Conservation (phyloP, 2,113 vertebrate genomes). For the Oncorhynchus kisutch region DNA sequence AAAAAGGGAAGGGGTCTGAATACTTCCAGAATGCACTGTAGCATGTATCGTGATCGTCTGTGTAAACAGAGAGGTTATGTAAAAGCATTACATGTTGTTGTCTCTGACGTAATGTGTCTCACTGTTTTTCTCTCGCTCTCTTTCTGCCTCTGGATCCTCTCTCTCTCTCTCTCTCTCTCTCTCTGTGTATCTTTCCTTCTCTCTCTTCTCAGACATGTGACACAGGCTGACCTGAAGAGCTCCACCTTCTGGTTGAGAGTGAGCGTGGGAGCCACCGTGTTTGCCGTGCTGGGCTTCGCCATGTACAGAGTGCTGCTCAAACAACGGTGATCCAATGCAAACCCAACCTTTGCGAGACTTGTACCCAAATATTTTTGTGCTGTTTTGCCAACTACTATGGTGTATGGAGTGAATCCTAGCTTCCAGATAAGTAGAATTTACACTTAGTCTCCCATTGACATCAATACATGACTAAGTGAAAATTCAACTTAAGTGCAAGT, state of each 20-base stretch:
- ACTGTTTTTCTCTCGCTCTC: constrained; percentile 9
- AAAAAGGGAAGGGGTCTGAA: no score
- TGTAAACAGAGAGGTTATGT: not conserved
- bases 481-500: no score
- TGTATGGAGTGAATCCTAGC: no score
- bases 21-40: no score
- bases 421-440: no score
- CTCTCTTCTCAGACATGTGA: constrained; percentile 82
- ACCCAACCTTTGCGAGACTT: not conserved
- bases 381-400: no score
- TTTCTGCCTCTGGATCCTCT: no score
- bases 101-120: constrained; percentile 60
- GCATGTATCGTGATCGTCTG: not conserved
- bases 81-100: constrained; percentile 2
- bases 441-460: no score
- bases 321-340: constrained; percentile 80
- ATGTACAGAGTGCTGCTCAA: constrained; percentile 92
- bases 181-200: constrained; percentile 1
- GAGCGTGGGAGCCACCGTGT: constrained; percentile 91
- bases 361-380: no score
- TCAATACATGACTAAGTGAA: no score
- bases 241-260: constrained; percentile 92
- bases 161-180: not conserved
- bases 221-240: constrained; percentile 89
- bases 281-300: constrained; percentile 90